phyloP scores from a whole-genome alignment of 2,888 invertebrate species.

The Caenorhabditis becei region DNA sequence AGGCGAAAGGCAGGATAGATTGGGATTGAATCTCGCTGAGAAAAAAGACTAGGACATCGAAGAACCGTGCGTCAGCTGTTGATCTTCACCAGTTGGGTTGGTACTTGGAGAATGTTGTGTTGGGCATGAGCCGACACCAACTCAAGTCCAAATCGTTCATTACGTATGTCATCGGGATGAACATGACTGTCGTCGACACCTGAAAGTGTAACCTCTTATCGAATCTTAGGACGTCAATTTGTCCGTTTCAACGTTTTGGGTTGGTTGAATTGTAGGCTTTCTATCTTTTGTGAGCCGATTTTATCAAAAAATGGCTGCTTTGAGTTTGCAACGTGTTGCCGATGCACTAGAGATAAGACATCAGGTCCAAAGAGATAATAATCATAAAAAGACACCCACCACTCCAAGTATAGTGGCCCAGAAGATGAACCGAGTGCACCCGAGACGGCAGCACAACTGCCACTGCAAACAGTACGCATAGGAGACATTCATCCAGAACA shows the following conservation, averaged over 20 bases:
- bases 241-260: no score
- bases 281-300: no score
- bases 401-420: slow-evolving; percentile 63
- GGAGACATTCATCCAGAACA: slow-evolving; percentile 78
- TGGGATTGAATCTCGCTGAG: slow-evolving; percentile 10
- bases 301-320: no score
- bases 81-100: slow-evolving; percentile 69
- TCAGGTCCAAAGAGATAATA: background rate
- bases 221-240: slow-evolving; percentile 9
- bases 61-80: slow-evolving; percentile 26
- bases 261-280: no score
- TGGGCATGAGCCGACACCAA: slow-evolving; percentile 73
- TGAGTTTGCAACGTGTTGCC: no score
- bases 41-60: slow-evolving; percentile 19
- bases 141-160: slow-evolving; percentile 77
- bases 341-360: background rate
- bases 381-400: slow-evolving; percentile 22
- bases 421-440: slow-evolving; percentile 63
- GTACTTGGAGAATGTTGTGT: slow-evolving; percentile 65
- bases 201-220: slow-evolving; percentile 37
- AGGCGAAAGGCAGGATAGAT: slow-evolving; percentile 30
- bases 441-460: slow-evolving; percentile 77
- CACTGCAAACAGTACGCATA: slow-evolving; percentile 78
- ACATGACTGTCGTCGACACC: slow-evolving; percentile 68
- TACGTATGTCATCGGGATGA: slow-evolving; percentile 75